Evolutionary conservation across 2,797 vertebrate genomes (phyloP).

Genomic region (Dallia pectoralis): DNA sequence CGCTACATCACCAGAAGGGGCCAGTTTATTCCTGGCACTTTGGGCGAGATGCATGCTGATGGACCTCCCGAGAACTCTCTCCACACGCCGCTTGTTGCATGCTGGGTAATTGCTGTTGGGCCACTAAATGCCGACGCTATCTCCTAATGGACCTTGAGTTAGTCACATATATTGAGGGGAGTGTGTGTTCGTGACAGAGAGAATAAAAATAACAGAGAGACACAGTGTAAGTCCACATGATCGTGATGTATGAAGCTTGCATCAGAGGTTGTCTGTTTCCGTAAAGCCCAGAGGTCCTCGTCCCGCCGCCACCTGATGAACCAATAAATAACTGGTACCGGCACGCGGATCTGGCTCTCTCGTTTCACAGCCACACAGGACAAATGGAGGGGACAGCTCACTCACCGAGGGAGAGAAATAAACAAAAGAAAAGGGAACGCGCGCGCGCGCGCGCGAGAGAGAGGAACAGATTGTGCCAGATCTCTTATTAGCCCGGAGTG

Average conservation of each 20-base stretch:
- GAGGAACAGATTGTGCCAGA: constrained; percentile 27
- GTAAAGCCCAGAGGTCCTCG: constrained; percentile 50
- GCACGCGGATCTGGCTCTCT: constrained; percentile 45
- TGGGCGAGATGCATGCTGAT: constrained; percentile 59
- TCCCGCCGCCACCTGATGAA: constrained; percentile 59
- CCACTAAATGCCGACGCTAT: constrained; percentile 59
- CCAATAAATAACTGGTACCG: constrained; percentile 45
- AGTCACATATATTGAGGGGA: neutral
- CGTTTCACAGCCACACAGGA: constrained; percentile 46
- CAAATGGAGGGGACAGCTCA: constrained; percentile 30
- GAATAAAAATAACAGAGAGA: constrained; percentile 1
- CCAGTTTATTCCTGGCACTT: constrained; percentile 62
- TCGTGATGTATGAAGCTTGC: constrained; percentile 66
- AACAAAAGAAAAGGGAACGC: neutral
- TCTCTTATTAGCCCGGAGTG: constrained; percentile 59
- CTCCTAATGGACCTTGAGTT: constrained; percentile 36
- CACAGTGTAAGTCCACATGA: constrained; percentile 37
- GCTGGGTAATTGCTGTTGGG: constrained; percentile 66
- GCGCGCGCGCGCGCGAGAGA: constrained; percentile 22
- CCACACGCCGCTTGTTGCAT: constrained; percentile 45
- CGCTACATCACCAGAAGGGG: constrained; percentile 25
- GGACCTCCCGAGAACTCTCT: constrained; percentile 58
- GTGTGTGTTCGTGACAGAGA: constrained; percentile 11
- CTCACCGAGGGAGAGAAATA: constrained; percentile 36
- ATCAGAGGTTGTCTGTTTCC: constrained; percentile 66